Evolutionary conservation across 2,113 vertebrate species (phyloP).

Genomic region (Tupaia tana): DNA sequence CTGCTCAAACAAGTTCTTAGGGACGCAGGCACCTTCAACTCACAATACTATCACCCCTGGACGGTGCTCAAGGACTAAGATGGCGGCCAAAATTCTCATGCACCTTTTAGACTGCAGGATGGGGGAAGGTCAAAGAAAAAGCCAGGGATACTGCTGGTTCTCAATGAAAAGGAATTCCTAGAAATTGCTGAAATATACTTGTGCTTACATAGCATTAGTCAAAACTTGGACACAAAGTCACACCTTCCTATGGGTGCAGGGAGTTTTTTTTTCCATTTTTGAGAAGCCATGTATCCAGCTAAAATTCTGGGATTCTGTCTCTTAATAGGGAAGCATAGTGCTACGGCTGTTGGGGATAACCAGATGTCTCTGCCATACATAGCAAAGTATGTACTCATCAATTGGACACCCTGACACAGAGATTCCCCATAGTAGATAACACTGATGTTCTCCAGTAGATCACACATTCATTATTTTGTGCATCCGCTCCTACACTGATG

Average conservation of each 20-base stretch:
- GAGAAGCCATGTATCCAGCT: neutral
- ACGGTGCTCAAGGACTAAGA: neutral
- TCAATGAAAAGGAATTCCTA: neutral
- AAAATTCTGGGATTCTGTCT: neutral
- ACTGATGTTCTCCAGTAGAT: neutral
- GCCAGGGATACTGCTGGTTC: neutral
- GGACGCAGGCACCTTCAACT: neutral
- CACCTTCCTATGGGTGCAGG: neutral
- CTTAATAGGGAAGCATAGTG: neutral
- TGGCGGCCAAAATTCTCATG: neutral
- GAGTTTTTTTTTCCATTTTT: neutral
- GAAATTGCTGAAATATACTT: neutral
- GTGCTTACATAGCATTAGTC: neutral
- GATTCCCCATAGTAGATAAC: neutral
- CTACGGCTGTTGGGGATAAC: neutral
- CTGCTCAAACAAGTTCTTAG: neutral
- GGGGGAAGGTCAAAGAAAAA: neutral
- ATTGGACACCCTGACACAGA: neutral
- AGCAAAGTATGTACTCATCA: neutral
- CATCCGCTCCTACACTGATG: neutral
- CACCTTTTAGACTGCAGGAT: neutral
- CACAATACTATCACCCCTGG: neutral
- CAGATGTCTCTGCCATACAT: neutral
- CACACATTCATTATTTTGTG: neutral
- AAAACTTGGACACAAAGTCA: neutral